Base-by-base conservation (phyloP, 1,140 invertebrate species). In the Drosophila kanapiae region DNA sequence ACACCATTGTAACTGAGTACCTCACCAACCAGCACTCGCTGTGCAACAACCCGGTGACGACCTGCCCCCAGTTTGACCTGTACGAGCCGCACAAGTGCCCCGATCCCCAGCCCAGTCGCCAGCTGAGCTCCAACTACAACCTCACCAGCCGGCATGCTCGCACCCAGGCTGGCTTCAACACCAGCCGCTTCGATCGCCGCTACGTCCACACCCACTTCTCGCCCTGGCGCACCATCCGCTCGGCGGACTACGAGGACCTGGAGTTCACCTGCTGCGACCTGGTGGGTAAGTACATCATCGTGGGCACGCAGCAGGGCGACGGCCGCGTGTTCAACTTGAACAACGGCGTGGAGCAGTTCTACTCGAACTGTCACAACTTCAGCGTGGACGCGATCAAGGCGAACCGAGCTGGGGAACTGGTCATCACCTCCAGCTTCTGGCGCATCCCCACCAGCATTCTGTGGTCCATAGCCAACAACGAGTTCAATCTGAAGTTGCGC, bases 1-100 rank as follows among this genome's bases (percentile, higher is more conserved):
- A 99, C 92, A 96, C 97, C 31, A 99, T 99, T 91, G 97, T 99
- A 42, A 99, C 97, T 0, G 98, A 98, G 93, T 99, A 99, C 94
- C 94, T 99, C 42, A 97, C 97, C 45, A 98, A 99, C 94, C 98
- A 99, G 93, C 97, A 98, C 93, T 96, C 97, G n/a, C 93, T 98
- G 5, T 98, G 97, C 94, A 97, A 97, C 94, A 98, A 98, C 93
- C 97, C 97, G 6, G 97, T 98, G 94, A 96, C 96, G 29, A 98
- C 97, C 0, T 98, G 97, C 93, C 97, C 97, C 11, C 96, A 97
- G 91, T 98, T 98, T 85, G 97, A 98, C 93, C 94, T 98, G 35
- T 97, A 97, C 77, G 94, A 96, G 67, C 98, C 98, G 6, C 98
- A 99, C 93, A 97, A 98, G 92, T 99, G 98, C 94, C 97, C 97